Evolutionary conservation across 2,797 vertebrate genomes (phyloP).

Genomic region (Hephaestus fuliginosus): DNA sequence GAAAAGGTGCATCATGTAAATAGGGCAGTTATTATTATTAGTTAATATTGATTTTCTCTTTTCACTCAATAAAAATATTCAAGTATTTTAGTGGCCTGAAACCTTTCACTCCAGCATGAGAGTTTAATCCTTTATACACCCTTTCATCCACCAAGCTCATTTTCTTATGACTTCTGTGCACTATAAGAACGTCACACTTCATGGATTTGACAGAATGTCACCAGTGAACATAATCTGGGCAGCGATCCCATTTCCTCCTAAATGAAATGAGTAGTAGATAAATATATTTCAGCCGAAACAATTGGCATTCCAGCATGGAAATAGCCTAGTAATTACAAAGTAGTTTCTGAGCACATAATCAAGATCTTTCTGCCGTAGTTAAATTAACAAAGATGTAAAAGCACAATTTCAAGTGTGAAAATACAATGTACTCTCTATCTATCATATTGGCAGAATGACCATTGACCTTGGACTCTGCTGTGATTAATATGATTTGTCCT

Average conservation of each 20-base stretch:
- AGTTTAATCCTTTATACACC: not conserved
- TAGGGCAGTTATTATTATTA: too few relatives aligned
- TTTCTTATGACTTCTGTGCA: not conserved
- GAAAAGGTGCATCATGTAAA: too few relatives aligned
- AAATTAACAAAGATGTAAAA: not conserved
- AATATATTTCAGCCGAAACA: not conserved
- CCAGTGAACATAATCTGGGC: not conserved
- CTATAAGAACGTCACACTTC: not conserved
- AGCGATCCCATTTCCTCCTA: not conserved
- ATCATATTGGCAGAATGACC: constrained; percentile 14
- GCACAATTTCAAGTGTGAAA: not conserved
- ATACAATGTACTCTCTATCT: not conserved
- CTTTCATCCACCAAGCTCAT: not conserved
- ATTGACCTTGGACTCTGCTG: constrained; percentile 18
- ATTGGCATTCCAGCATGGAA: not conserved
- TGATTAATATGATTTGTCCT: constrained; percentile 28
- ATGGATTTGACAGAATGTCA: not conserved
- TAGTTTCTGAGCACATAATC: not conserved
- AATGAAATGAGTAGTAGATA: not conserved
- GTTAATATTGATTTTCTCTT: not conserved
- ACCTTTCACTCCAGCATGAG: too few relatives aligned
- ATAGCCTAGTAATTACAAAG: not conserved
- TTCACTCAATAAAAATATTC: not conserved
- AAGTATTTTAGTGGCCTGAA: not conserved
- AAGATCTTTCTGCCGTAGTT: not conserved